Evolutionary conservation across 1,140 invertebrate genomes (phyloP), one percentile per base, ranked within the genome.

Genomic region (Eurosta solidaginis): DNA sequence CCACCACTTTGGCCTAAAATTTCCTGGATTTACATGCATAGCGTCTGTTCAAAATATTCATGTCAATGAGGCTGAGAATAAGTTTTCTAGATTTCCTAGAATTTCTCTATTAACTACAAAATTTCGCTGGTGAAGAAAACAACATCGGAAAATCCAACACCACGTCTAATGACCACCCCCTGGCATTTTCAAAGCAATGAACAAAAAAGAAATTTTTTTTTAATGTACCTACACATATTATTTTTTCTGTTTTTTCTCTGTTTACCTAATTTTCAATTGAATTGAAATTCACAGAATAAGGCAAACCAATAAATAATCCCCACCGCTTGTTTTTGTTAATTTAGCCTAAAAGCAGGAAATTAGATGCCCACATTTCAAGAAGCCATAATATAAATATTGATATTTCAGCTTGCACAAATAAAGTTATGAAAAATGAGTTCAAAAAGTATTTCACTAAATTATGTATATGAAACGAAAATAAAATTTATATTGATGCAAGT

Each of bases 221-320:
- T n/a, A n/a, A n/a, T n/a, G n/a, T n/a, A n/a, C n/a, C 17, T 49
- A 17, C 45, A 49, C 12, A 49, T 49, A 49, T 49, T 49, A 4
- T 7, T 49, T 10, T 12, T 12, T 4, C 45, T 49, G 45, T 25
- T 54, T 54, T 22, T 2, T 9, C 29, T 54, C 7, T 27, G 14
- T 27, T n/a, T 10, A 29, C 10, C 33, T 68, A 20, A 14, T 33
- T 9, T 68, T 68, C 6, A n/a, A 40, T 68, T 68, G 33, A 20
- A 68, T 68, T 68, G 59, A 40, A 36, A 68, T 29, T 54, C 14
- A 14, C 40, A 68, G 33, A 52, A 27, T 5, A 63, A 63, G 22
- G 14, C n/a, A 68, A 68, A 68, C 59, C n/a, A n/a, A 40, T 40
- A n/a, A 63, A 63, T 63, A 63, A 40, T 63, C 29, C 59, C 17